These are phyloP conservation scores for Colletes collaris DNA, from an alignment of 2,888 invertebrate genomes.

Conservation along the genomic window DNA sequence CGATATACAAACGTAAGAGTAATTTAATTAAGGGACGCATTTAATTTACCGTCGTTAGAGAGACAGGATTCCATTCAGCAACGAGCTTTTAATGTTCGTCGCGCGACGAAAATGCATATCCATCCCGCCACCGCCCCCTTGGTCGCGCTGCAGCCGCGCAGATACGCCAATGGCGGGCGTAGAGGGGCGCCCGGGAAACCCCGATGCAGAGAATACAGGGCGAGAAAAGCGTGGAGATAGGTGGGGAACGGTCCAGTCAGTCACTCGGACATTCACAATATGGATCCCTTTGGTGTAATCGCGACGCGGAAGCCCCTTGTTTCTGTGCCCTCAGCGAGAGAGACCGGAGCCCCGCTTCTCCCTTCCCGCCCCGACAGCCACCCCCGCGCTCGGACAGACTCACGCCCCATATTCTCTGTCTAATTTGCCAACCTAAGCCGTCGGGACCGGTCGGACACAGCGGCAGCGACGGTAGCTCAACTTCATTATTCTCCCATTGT, in stretches of 20 bases:
- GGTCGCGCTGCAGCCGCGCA: constrained; percentile 5
- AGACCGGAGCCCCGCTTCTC: constrained; percentile 18
- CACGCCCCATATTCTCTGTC: constrained; percentile 75
- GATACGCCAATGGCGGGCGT: constrained; percentile 22
- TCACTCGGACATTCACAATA: constrained; percentile 72
- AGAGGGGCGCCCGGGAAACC: not conserved
- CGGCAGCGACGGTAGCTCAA: constrained; percentile 71
- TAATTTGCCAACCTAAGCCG: constrained; percentile 79
- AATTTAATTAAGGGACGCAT: constrained; percentile 14
- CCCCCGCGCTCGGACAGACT: constrained; percentile 59
- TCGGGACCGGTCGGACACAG: constrained; percentile 71
- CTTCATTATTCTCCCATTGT: constrained; percentile 82
- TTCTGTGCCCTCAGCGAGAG: constrained; percentile 60
- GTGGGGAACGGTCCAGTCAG: constrained; percentile 62
- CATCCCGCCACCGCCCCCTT: not conserved
- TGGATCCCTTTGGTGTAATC: constrained; percentile 72
- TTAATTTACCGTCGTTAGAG: constrained; percentile 16
- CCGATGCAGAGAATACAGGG: constrained; percentile 33
- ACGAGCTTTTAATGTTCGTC: constrained; percentile 17
- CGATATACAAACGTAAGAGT: not conserved
- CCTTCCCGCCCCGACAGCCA: constrained; percentile 38
- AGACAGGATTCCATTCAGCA: not conserved
- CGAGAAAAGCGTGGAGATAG: constrained; percentile 60
- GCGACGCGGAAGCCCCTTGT: constrained; percentile 70
- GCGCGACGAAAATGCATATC: constrained; percentile 25